phyloP scores from a whole-genome alignment of 2,888 invertebrate genomes.

The Idaea aversata region DNA sequence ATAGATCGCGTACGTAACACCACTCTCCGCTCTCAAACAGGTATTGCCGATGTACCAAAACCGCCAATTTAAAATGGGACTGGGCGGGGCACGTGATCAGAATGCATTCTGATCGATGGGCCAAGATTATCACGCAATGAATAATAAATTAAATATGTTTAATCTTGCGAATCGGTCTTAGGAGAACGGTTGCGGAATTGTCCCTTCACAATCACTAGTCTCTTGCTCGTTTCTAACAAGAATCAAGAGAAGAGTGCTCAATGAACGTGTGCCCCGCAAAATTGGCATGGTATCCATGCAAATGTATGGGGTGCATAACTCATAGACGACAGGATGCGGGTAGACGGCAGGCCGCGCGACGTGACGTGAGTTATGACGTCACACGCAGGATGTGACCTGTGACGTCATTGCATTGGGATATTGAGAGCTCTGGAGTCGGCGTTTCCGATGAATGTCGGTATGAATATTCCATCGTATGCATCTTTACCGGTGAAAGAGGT shows the following conservation, averaged over 20 bases:
- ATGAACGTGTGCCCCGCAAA: slow-evolving; percentile 15
- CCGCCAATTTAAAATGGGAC: no score
- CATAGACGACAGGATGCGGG: slow-evolving; percentile 43
- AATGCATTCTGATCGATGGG: no score
- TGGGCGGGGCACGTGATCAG: no score
- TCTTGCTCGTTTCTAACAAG: background rate
- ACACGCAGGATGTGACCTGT: slow-evolving; percentile 35
- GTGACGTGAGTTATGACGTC: slow-evolving; percentile 54
- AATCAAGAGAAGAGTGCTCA: background rate
- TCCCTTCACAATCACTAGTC: no score
- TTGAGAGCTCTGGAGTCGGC: slow-evolving; percentile 34
- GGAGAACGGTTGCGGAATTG: no score
- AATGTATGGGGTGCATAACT: slow-evolving; percentile 45
- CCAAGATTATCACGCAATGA: no score
- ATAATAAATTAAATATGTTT: no score
- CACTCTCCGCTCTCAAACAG: no score
- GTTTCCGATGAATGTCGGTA: slow-evolving; percentile 32
- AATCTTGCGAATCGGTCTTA: no score
- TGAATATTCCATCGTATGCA: background rate
- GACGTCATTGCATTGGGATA: slow-evolving; percentile 35
- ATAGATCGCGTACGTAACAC: no score
- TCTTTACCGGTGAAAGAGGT: background rate
- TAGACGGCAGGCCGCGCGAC: slow-evolving; percentile 39
- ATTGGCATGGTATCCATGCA: slow-evolving; percentile 34
- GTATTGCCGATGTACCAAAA: no score